These are phyloP conservation scores for Metaphire vulgaris DNA, from an alignment of 1,140 invertebrate species.

Conservation along the genomic window DNA sequence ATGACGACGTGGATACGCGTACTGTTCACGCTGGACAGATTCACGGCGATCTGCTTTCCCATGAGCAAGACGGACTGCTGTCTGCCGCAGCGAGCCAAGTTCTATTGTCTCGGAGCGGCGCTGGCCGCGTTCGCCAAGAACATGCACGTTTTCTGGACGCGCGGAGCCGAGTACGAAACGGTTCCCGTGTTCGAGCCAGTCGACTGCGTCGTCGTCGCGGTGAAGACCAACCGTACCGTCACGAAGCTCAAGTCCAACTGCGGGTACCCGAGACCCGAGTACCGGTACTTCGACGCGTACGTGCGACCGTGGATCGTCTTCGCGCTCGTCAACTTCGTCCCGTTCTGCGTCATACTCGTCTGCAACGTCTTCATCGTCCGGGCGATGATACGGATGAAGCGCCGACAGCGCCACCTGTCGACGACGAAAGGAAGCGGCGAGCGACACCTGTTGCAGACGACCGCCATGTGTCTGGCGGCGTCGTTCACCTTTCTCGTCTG, in stretches of 20 bases:
- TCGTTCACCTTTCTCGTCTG: conserved; percentile 6
- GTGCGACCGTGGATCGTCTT: conserved; percentile 31
- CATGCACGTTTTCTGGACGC: conserved; percentile 29
- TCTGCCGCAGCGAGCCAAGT: conserved; percentile 4
- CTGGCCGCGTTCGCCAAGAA: conserved; percentile 22
- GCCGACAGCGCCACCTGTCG: neutral
- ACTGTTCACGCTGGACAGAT: conserved; percentile 33
- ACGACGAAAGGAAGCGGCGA: conserved; percentile 11
- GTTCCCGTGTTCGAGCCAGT: neutral
- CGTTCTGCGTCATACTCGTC: conserved; percentile 23
- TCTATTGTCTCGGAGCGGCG: conserved; percentile 6
- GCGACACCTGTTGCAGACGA: conserved; percentile 7
- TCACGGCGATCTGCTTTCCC: conserved; percentile 33
- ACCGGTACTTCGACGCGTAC: conserved; percentile 24
- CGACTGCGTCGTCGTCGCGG: neutral
- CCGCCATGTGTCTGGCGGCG: conserved; percentile 3
- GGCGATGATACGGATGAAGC: conserved; percentile 2
- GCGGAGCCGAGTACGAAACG: conserved; percentile 20
- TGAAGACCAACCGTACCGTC: neutral
- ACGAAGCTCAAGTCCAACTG: conserved; percentile 22
- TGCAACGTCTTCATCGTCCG: conserved; percentile 29
- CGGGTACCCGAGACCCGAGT: conserved; percentile 15
- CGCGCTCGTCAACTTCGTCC: conserved; percentile 16
- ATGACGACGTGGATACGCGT: conserved; percentile 33
- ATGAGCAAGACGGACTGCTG: conserved; percentile 22